Evolutionary conservation across 2,113 vertebrate species (phyloP).

Genomic region (Gallinago media): DNA sequence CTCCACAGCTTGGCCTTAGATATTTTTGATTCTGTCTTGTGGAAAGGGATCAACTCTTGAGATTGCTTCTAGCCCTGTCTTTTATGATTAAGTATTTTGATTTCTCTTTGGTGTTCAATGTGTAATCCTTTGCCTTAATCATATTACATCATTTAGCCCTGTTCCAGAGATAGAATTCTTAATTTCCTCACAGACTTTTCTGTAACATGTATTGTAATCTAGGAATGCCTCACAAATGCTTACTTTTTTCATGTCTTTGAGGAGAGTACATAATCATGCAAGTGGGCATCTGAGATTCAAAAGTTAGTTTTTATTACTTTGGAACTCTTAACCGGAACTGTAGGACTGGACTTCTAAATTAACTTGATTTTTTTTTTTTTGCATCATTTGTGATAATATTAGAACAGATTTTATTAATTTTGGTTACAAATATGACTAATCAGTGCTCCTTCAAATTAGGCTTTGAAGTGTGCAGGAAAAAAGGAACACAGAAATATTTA

Average conservation of each 20-base stretch:
- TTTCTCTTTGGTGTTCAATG: background rate
- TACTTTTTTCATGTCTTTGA: background rate
- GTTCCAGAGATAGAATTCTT: background rate
- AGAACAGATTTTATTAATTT: slow-evolving; percentile 5
- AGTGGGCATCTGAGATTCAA: background rate
- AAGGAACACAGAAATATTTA: background rate
- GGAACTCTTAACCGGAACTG: background rate
- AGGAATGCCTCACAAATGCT: background rate
- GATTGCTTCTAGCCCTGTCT: background rate
- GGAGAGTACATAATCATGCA: background rate
- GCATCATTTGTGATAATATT: background rate
- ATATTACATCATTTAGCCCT: background rate
- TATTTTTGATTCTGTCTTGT: background rate
- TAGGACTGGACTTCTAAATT: background rate
- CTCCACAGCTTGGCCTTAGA: background rate
- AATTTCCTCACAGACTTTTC: background rate
- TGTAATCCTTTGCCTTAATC: background rate
- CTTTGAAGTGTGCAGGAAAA: background rate
- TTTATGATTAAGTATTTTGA: background rate
- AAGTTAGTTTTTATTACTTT: background rate
- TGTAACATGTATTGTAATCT: background rate
- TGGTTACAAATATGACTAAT: background rate
- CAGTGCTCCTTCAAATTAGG: background rate
- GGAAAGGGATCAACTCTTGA: background rate
- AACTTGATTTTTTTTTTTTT: background rate